Evolutionary conservation across 2,113 vertebrate species (phyloP), one percentile per base, ranked within the genome.

Genomic region (Lophotis ruficrista): DNA sequence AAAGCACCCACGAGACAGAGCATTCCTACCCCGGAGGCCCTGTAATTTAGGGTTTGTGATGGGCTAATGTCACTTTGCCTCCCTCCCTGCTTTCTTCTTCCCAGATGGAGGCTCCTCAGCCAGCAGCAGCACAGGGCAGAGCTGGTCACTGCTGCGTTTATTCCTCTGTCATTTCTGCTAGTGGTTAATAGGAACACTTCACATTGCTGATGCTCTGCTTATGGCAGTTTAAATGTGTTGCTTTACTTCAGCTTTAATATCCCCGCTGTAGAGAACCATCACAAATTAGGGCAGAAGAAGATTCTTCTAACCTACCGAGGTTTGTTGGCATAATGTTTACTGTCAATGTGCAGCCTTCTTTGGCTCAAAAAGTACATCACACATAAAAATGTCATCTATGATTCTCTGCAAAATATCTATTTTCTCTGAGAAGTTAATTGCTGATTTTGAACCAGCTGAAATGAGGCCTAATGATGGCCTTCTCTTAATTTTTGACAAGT

Each of bases 381-480:
- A 75, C 37, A 9, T 81, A 54, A 77, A 94, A 75, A 89, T 92
- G 54, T 85, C 61, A 87, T 91, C 72, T 96, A 96, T 90, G 78
- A 94, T 94, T 96, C 96, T 62, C 79, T 91, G 91, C 33, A 91
- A 96, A 97, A 95, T 97, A 92, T 93, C 77, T 96, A 54, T 91
- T 97, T 97, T 94, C 75, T 93, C 89, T 89, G 79, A 84, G 70
- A 87, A 97, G 94, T 95, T 97, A 97, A 98, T 97, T 95, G 91
- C 92, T 94, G 89, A 88, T 83, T 97, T 97, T 68, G 12, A 95
- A 96, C 60, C 71, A 91, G 84, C 72, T 92, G 91, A 97, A 96
- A 94, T 92, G 38, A 97, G 91, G 93, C 76, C 87, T 96, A 96
- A 96, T 97, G 71, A 93, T 94, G 72, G 93, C 89, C 75, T 94